These are phyloP conservation scores for Melanargia galathea DNA, from an alignment of 2,888 invertebrate genomes.

Conservation along the genomic window DNA sequence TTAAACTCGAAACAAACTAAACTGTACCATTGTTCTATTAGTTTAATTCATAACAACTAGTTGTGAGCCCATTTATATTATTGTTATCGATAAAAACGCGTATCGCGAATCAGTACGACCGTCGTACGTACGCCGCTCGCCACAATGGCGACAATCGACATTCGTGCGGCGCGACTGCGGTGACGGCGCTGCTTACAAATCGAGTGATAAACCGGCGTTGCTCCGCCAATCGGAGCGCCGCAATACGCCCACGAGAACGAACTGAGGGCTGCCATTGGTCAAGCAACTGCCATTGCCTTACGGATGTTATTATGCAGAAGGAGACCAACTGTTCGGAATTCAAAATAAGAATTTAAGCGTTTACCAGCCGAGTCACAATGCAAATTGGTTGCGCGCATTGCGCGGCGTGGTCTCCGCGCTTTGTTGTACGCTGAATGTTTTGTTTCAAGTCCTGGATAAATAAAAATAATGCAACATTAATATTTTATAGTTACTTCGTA, in stretches of 20 bases:
- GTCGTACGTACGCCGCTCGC: constrained; percentile 60
- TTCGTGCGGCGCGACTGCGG: constrained; percentile 77
- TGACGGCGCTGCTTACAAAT: constrained; percentile 75
- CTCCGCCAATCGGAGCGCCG: constrained; percentile 65
- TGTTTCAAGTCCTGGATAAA: constrained; percentile 40
- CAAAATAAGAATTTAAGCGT: constrained; percentile 79
- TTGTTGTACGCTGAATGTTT: constrained; percentile 44
- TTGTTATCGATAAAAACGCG: constrained; percentile 61
- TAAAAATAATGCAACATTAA: constrained; percentile 41
- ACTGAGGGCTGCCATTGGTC: constrained; percentile 72
- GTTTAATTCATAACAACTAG: constrained; percentile 51
- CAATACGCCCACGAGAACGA: constrained; percentile 75
- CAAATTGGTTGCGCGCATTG: constrained; percentile 77
- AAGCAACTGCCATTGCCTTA: constrained; percentile 80
- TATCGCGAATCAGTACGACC: constrained; percentile 62
- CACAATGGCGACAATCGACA: constrained; percentile 81
- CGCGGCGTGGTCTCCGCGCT: constrained; percentile 69
- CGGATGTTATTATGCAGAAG: constrained; percentile 81
- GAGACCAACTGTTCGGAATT: constrained; percentile 74
- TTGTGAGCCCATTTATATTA: constrained; percentile 53
- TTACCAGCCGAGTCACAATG: constrained; percentile 75
- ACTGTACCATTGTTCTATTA: constrained; percentile 47
- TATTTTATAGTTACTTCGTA: constrained; percentile 20
- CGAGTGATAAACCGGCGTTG: constrained; percentile 73
- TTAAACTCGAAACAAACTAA: constrained; percentile 47